These are phyloP conservation scores for Melanotaenia parkinsoni DNA, from an alignment of 2,797 vertebrate genomes.

Conservation along the genomic window DNA sequence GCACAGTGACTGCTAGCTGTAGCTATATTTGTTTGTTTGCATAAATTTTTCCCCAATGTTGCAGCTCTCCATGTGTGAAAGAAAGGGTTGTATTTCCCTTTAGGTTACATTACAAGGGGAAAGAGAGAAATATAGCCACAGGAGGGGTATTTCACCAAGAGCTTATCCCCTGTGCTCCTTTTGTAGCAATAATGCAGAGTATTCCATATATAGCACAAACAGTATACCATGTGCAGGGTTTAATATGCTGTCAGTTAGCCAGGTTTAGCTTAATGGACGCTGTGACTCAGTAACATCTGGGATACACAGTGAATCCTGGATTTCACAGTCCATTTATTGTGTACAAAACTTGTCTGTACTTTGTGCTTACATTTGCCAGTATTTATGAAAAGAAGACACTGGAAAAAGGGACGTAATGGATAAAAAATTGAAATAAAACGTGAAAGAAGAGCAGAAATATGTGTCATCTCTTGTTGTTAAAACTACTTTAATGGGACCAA, in stretches of 20 bases:
- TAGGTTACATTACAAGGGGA: not conserved
- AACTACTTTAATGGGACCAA: not conserved
- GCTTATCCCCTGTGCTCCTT: not conserved
- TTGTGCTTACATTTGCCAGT: not conserved
- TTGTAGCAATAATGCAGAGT: not conserved
- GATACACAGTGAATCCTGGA: slow-evolving; percentile 42
- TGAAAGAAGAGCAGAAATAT: not conserved
- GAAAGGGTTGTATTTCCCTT: not conserved
- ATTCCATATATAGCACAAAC: not conserved
- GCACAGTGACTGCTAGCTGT: too few species aligned
- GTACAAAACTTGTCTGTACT: slow-evolving; percentile 1
- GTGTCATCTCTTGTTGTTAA: slow-evolving; percentile 1
- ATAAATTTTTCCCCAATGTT: too few species aligned
- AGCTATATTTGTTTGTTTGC: too few species aligned
- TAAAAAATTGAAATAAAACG: not conserved
- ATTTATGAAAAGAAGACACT: slow-evolving; percentile 1
- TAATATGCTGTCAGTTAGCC: slow-evolving; percentile 20
- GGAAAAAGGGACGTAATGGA: not conserved
- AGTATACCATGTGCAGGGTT: slow-evolving; percentile 25
- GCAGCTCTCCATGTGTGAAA: not conserved
- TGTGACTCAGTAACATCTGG: slow-evolving; percentile 51
- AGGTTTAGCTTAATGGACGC: slow-evolving; percentile 51
- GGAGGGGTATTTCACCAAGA: not conserved
- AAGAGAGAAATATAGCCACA: not conserved
- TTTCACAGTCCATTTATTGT: slow-evolving; percentile 28